phyloP scores from a whole-genome alignment of 1,140 invertebrate genomes.

The Centruroides sculpturatus region DNA sequence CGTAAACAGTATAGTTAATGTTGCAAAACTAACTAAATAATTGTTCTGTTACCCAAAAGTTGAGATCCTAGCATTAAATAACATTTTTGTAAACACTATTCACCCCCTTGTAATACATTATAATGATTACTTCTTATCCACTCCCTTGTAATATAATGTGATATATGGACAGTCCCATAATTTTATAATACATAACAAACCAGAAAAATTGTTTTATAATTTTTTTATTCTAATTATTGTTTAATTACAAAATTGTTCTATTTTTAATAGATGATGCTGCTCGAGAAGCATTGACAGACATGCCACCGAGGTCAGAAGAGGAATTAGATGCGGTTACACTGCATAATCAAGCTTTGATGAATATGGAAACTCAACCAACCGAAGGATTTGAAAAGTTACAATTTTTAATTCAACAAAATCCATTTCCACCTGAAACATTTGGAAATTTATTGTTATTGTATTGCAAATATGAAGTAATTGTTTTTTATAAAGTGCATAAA shows the following conservation, averaged over 20 bases:
- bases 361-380: conserved; percentile 74
- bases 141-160: too few relatives aligned
- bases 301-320: conserved; percentile 89
- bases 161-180: too few relatives aligned
- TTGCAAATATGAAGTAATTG: conserved; percentile 71
- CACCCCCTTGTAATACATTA: too few relatives aligned
- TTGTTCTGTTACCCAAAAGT: too few relatives aligned
- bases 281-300: conserved; percentile 86
- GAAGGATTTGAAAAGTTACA: conserved; percentile 95
- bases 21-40: too few relatives aligned
- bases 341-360: conserved; percentile 94
- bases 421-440: conserved; percentile 93
- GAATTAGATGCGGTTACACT: conserved; percentile 96
- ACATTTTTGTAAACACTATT: too few relatives aligned
- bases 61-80: too few relatives aligned
- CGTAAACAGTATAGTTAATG: too few relatives aligned
- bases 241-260: neutral
- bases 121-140: too few relatives aligned
- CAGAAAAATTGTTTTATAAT: too few relatives aligned
- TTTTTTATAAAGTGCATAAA: neutral
- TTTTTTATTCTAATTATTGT: neutral
- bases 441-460: conserved; percentile 89
- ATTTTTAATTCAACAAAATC: conserved; percentile 85
- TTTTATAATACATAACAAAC: too few relatives aligned
- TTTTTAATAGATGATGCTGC: conserved; percentile 57